Conservation (phyloP, 2,113 vertebrate genomes). For the Pelobates fuscus region DNA sequence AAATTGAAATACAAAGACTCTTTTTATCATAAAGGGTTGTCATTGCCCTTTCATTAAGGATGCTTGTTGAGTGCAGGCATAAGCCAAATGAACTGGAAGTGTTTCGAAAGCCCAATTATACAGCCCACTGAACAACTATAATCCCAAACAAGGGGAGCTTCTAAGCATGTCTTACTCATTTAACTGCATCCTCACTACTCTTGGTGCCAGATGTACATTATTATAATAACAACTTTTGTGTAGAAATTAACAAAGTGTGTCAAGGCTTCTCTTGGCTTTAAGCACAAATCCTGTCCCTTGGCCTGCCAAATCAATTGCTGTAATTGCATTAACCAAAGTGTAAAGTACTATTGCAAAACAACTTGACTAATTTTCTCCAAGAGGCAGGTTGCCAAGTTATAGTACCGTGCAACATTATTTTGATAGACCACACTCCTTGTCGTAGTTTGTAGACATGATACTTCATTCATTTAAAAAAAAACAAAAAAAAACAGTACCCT, state of each 20-base stretch:
- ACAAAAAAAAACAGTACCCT: slow-evolving; percentile 17
- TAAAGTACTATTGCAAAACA: slow-evolving; percentile 13
- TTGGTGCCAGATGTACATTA: slow-evolving; percentile 24
- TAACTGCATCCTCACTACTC: slow-evolving; percentile 17
- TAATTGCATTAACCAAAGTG: slow-evolving; percentile 36
- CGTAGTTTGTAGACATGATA: slow-evolving; percentile 16
- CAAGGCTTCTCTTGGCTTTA: slow-evolving; percentile 34
- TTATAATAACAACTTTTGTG: slow-evolving; percentile 41
- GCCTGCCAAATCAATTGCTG: slow-evolving; percentile 16
- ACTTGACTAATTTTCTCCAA: background rate
- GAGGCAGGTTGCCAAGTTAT: slow-evolving; percentile 7
- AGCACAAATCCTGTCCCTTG: slow-evolving; percentile 28
- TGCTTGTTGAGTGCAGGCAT: slow-evolving; percentile 14
- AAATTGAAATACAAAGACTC: background rate
- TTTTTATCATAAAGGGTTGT: background rate
- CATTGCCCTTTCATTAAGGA: slow-evolving; percentile 1
- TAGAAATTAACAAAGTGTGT: slow-evolving; percentile 43
- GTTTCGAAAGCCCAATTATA: slow-evolving; percentile 37
- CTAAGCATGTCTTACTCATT: slow-evolving; percentile 30
- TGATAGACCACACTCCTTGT: background rate
- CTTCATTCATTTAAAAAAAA: slow-evolving; percentile 22
- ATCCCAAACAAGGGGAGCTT: slow-evolving; percentile 22
- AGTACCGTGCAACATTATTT: background rate
- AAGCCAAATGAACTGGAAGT: slow-evolving; percentile 43
- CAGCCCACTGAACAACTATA: slow-evolving; percentile 36